Conservation (phyloP, 2,113 vertebrate species). For the Ceyx melanurus region DNA sequence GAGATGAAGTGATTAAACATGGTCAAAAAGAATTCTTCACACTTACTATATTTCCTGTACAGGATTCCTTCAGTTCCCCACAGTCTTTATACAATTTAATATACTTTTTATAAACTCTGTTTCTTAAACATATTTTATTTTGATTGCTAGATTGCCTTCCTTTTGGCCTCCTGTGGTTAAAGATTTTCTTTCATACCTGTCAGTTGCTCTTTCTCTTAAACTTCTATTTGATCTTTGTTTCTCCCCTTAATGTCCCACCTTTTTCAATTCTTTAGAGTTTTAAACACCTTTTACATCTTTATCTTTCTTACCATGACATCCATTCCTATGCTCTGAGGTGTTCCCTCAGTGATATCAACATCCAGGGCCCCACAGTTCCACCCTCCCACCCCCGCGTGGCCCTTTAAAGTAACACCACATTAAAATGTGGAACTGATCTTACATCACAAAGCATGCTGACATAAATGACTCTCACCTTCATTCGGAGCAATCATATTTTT, state of each 20-base stretch:
- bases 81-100: background rate
- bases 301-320: background rate
- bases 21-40: background rate
- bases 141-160: background rate
- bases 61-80: background rate
- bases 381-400: fast-evolving
- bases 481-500: background rate
- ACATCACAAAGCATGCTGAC: background rate
- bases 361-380: background rate
- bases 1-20: background rate
- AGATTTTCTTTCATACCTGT: background rate
- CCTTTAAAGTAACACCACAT: background rate
- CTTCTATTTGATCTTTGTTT: background rate
- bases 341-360: background rate
- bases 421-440: background rate
- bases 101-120: background rate
- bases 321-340: background rate
- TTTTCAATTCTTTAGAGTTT: background rate
- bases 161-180: background rate
- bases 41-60: background rate
- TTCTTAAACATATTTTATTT: background rate
- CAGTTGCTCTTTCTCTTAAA: background rate
- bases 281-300: background rate
- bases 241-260: background rate
- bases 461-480: background rate